Base-by-base conservation (phyloP, 1,140 invertebrate species). In the Zeugodacus cucurbitae region DNA sequence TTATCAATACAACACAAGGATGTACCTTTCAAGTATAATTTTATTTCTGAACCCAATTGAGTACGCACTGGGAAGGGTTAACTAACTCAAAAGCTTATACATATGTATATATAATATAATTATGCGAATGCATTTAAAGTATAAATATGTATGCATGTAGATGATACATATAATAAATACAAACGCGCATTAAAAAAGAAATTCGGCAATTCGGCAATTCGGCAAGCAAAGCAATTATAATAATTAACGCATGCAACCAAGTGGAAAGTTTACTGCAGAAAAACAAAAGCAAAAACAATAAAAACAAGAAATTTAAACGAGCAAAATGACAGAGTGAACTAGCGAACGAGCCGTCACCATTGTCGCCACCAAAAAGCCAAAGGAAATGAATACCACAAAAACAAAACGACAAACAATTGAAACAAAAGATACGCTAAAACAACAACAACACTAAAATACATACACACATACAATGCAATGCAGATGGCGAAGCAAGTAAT, bases 221-320 rank as follows among this genome's bases (percentile, higher is more conserved):
- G n/a, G 32, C 85, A 64, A 44, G 59, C 90, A 88, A 86, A 89
- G 88, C 58, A 88, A 89, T 88, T 87, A 89, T 59, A 59, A 89
- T 62, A 88, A 88, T 88, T 88, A 89, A 88, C 78, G 64, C 54
- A 88, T 48, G 87, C 85, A 88, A 86, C 88, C 87, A 87, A 87
- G 88, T 89, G 88, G 87, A 89, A 89, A 82, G 7, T 82, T 82
- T 54, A 48, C 41, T 41, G 34, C 34, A 74, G 8, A 67, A 11
- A 54, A 74, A 41, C 34, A 22, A 48, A 78, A 78, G 17, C 20
- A 29, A 26, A 3, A 74, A 41, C 32, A 74, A 20, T 17, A 82
- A 82, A 48, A 48, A 48, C 3, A 10, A 82, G 8, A 26, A 82
- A 82, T 26, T 26, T 22, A 82, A 58, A 67, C 59, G 88, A 37